phyloP scores from a whole-genome alignment of 2,888 invertebrate genomes.

The Dione vanillae region DNA sequence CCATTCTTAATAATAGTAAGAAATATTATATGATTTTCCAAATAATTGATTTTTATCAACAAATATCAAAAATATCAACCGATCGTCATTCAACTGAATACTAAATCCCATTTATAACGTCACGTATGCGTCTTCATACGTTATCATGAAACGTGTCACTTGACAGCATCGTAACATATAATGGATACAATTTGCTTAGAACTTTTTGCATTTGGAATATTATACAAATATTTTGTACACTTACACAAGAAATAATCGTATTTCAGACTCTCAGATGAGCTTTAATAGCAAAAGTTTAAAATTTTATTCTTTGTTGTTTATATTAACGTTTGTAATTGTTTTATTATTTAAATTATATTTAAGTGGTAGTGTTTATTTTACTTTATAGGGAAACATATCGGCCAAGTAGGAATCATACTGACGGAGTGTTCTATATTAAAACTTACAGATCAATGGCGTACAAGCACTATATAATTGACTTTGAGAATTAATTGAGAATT shows the following conservation, averaged over 20 bases:
- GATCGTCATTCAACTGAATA: not conserved
- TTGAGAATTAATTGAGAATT: too few relatives aligned
- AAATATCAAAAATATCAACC: not conserved
- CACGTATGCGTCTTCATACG: constrained; percentile 18
- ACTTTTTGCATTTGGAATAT: constrained; percentile 23
- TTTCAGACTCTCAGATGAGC: constrained; percentile 10
- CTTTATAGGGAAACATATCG: too few relatives aligned
- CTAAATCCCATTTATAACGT: constrained; percentile 6
- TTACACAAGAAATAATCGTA: not conserved
- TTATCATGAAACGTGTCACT: constrained; percentile 11
- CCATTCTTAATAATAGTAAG: not conserved
- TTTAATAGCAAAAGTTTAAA: constrained; percentile 11
- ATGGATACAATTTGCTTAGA: constrained; percentile 22
- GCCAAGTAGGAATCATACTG: too few relatives aligned
- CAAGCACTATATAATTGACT: too few relatives aligned
- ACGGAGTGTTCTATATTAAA: too few relatives aligned
- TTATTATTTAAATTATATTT: not conserved
- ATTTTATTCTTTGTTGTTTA: constrained; percentile 6
- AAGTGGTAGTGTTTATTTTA: too few relatives aligned
- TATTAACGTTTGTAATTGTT: constrained; percentile 6
- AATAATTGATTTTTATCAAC: not conserved
- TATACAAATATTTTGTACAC: constrained; percentile 8
- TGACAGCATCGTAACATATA: constrained; percentile 14
- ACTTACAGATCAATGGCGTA: too few relatives aligned
- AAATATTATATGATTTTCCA: not conserved